Evolutionary conservation across 1,140 invertebrate species (phyloP).

Genomic region (Acromyrmex heyeri): DNA sequence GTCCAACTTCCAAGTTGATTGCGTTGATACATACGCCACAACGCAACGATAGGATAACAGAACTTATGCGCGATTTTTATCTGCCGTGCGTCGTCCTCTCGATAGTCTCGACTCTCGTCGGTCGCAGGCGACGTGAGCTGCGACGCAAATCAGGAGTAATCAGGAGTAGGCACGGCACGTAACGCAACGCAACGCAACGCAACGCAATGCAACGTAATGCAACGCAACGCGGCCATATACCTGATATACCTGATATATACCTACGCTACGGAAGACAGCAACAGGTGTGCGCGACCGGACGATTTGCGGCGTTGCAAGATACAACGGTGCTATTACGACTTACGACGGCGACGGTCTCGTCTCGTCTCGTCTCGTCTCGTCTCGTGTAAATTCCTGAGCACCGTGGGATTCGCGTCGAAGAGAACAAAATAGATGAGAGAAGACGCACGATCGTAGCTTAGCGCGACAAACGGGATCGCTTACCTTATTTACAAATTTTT

Average conservation of each 20-base stretch:
- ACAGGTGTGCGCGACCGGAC: conserved; percentile 68
- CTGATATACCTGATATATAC: too few species aligned
- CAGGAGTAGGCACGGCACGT: background rate
- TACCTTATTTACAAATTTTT: conserved; percentile 80
- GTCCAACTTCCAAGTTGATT: background rate
- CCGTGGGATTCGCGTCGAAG: background rate
- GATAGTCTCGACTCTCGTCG: conserved; percentile 26
- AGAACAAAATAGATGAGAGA: too few species aligned
- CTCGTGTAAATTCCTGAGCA: background rate
- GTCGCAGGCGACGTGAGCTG: background rate
- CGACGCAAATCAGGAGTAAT: too few species aligned
- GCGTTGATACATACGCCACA: background rate
- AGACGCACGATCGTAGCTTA: conserved; percentile 43
- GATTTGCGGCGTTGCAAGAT: conserved; percentile 35
- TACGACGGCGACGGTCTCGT: conserved; percentile 44
- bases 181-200: background rate
- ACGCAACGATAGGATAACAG: background rate
- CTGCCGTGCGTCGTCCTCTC: background rate
- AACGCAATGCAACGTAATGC: too few species aligned
- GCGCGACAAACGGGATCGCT: conserved; percentile 45
- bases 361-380: too few species aligned
- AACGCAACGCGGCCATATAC: conserved; percentile 31
- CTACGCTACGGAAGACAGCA: conserved; percentile 47
- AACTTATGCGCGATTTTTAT: conserved; percentile 17
- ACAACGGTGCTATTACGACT: conserved; percentile 62